phyloP scores from a whole-genome alignment of 2,797 vertebrate genomes.

The Meriones psammophilus region DNA sequence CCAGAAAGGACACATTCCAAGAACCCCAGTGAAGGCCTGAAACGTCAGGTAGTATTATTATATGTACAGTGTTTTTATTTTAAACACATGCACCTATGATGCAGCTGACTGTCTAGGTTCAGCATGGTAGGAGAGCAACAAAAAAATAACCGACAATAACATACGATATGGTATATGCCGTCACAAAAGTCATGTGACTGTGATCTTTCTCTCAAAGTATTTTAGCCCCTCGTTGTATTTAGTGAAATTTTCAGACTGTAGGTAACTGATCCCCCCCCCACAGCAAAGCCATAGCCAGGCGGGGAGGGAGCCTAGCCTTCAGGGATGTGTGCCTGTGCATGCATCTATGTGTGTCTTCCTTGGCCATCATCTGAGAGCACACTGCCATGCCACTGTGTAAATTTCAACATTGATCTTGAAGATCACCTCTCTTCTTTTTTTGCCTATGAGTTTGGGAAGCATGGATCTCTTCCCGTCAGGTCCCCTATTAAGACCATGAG shows the following conservation, averaged over 20 bases:
- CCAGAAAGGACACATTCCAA: background rate
- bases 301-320: too few relatives aligned
- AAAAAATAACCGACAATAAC: background rate
- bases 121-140: background rate
- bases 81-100: background rate
- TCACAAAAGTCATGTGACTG: background rate
- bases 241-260: background rate
- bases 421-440: background rate
- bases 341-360: background rate
- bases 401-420: background rate
- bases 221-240: background rate
- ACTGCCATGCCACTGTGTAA: background rate
- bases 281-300: background rate
- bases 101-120: background rate
- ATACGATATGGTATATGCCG: background rate
- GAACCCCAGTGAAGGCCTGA: background rate
- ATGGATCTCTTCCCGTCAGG: background rate
- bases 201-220: background rate
- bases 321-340: background rate
- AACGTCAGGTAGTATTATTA: background rate
- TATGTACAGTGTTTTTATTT: background rate
- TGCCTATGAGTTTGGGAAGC: background rate
- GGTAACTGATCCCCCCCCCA: background rate
- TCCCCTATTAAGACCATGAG: background rate
- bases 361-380: background rate